phyloP scores from a whole-genome alignment of 2,113 vertebrate species.

The Miniopterus natalensis region DNA sequence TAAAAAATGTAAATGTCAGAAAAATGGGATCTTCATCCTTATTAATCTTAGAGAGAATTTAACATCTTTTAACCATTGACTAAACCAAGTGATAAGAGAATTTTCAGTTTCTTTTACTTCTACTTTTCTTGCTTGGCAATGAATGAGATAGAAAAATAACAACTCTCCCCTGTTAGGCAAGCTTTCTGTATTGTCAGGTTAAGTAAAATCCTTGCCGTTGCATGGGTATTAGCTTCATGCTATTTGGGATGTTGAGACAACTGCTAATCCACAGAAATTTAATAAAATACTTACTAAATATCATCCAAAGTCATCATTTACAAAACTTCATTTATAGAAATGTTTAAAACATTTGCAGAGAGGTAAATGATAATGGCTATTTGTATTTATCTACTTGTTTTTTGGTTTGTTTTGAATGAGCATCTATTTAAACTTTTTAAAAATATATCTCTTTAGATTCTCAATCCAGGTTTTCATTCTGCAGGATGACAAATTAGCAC shows the following conservation, averaged over 20 bases:
- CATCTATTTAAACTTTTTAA: neutral
- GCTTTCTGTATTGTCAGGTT: conserved; percentile 11
- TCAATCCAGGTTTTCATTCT: neutral
- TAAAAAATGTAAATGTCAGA: conserved; percentile 1
- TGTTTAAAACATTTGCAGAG: neutral
- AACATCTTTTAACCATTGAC: neutral
- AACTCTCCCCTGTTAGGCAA: neutral
- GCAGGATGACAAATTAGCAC: neutral
- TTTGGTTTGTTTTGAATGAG: neutral
- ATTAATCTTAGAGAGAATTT: neutral
- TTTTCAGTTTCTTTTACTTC: neutral
- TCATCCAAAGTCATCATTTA: conserved; percentile 3
- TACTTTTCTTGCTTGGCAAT: conserved; percentile 42
- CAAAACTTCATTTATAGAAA: neutral
- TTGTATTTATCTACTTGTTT: neutral
- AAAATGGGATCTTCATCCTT: conserved; percentile 8
- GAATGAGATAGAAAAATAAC: conserved; percentile 41
- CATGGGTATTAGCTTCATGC: neutral
- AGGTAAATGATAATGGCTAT: neutral
- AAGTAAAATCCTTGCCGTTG: conserved; percentile 38
- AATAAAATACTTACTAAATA: conserved; percentile 46
- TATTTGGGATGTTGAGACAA: conserved; percentile 47
- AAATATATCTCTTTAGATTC: neutral
- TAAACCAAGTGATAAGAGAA: conserved; percentile 34
- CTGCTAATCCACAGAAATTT: conserved; percentile 39